Evolutionary conservation across 1,140 invertebrate species (phyloP), one percentile per base, ranked within the genome.

Genomic region (Cherax quadricarinatus): DNA sequence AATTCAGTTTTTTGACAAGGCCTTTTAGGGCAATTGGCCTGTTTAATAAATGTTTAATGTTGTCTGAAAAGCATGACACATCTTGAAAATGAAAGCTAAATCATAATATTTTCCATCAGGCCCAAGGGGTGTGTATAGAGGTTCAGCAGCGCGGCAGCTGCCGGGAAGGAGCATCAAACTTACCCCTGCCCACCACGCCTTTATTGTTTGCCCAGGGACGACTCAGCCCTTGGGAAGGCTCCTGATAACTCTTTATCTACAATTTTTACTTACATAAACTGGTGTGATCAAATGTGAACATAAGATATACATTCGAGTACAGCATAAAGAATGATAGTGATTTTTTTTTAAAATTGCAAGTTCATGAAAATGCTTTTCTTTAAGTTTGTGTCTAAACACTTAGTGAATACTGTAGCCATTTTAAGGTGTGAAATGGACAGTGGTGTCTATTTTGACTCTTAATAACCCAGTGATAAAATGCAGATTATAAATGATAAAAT

Each of bases 151-250:
- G 70, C 12, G 86, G 86, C 24, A 51, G 86, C 14, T 84, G 86
- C n/a, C 60, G 81, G 6, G 91, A 92, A 78, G 91, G 91, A 21
- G 86, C 82, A n/a, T 92, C 91, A 12, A 92, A 85, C 86, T 70
- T 92, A 66, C 91, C 91, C 10, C 86, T 92, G 2, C 91, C 91
- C 82, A 92, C 91, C 73, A 84, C 66, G 4, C 91, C 91, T 5
- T 86, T 92, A 18, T 66, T 92, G 7, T 92, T 92, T 80, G 82
- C 79, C 30, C 79, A n/a, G 10, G 91, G 91, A 48, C 18, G 24
- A 16, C 82, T 92, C 18, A 66, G 62, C 14, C 86, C 86, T 7
- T 92, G 91, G 91, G 85, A 83, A 49, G 86, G 86, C 4, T 84
- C 91, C 85, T 92, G 86, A 88, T 92, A 85, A 48, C 70, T 51